Conservation (phyloP, 2,797 vertebrate genomes). For the Rhyacichthys aspro region DNA sequence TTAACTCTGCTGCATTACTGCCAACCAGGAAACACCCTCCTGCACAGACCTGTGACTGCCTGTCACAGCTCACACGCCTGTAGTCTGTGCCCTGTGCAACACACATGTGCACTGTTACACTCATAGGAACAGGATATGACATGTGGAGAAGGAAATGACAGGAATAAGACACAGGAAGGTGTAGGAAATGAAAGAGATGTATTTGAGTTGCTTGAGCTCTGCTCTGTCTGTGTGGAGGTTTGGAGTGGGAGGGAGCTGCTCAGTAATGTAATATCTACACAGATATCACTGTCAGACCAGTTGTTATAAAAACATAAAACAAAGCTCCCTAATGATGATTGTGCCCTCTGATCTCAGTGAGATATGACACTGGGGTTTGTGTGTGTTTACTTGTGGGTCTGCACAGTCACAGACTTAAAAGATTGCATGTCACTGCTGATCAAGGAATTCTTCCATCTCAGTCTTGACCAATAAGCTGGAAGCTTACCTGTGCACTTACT, state of each 20-base stretch:
- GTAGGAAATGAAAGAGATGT: no score
- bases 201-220: no score
- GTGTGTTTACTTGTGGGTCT: slow-evolving; percentile 31
- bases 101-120: no score
- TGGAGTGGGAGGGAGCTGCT: no score
- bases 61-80: no score
- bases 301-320: not conserved
- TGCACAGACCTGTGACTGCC: not conserved
- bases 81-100: no score
- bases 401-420: slow-evolving; percentile 16
- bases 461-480: slow-evolving; percentile 66
- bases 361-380: slow-evolving; percentile 31
- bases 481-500: slow-evolving; percentile 78
- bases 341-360: slow-evolving; percentile 42
- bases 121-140: no score
- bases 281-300: not conserved
- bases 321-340: slow-evolving; percentile 5
- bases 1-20: slow-evolving; percentile 57
- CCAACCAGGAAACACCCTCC: slow-evolving; percentile 24
- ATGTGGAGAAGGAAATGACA: no score
- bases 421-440: slow-evolving; percentile 59
- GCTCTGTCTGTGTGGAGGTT: no score
- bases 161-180: no score
- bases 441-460: slow-evolving; percentile 68
- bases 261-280: no score